A percentile compares a stretch with the other conserved stretches of the same genome.
phyloP scores from a whole-genome alignment of 2,113 vertebrate genomes.

The Aegotheles bennettii region DNA sequence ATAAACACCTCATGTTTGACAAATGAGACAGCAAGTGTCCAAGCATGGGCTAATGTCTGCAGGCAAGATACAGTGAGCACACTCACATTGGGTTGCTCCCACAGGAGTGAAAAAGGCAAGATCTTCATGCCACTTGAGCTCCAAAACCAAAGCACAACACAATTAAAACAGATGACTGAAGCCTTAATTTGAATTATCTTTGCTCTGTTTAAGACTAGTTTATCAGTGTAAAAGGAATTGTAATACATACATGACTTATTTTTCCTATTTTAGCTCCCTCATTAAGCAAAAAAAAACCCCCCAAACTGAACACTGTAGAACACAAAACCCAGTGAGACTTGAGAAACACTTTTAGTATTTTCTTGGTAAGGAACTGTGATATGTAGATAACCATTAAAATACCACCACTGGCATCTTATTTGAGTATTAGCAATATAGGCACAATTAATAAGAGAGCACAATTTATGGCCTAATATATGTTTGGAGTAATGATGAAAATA shows the following conservation, averaged over 20 bases:
- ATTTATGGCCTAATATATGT: background rate
- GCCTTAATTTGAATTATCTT: conserved; percentile 14
- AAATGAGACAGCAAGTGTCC: background rate
- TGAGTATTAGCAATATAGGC: background rate
- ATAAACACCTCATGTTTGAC: background rate
- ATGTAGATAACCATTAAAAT: background rate
- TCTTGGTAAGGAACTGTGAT: background rate
- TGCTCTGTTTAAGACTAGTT: conserved; percentile 11
- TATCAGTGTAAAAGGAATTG: background rate
- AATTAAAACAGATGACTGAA: background rate
- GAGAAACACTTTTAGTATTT: background rate
- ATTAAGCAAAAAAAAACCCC: background rate
- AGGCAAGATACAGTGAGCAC: background rate
- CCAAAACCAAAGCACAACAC: background rate
- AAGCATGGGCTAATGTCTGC: background rate
- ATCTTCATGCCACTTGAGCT: background rate
- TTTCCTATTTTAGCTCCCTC: background rate
- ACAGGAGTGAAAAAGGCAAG: background rate
- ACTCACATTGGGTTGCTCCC: background rate
- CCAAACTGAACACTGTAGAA: background rate
- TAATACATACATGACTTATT: background rate
- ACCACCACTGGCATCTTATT: background rate
- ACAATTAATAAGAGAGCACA: background rate
- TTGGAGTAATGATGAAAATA: background rate
- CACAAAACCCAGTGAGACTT: background rate